Percentiles rank a stretch among this genome's conserved stretches.
phyloP scores from a whole-genome alignment of 2,113 vertebrate species.

The Cyrtonyx montezumae region DNA sequence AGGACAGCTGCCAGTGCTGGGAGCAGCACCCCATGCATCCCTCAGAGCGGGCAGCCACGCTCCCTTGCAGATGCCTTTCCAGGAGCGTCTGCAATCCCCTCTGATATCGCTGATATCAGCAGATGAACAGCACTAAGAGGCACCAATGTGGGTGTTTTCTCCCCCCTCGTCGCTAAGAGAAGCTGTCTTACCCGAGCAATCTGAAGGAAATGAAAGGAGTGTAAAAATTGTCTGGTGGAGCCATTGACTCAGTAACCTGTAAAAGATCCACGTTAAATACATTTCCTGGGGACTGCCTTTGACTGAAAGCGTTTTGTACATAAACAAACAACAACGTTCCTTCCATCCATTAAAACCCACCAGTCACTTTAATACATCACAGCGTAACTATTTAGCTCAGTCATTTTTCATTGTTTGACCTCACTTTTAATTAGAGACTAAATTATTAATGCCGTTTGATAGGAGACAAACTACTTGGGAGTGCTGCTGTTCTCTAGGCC shows the following conservation, averaged over 20 bases:
- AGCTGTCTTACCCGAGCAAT: conserved; percentile 32
- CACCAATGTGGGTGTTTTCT: neutral
- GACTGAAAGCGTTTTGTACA: conserved; percentile 31
- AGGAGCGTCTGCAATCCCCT: neutral
- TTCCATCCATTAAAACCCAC: conserved; percentile 69
- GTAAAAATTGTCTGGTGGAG: conserved; percentile 41
- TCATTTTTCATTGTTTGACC: conserved; percentile 86
- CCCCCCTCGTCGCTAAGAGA: neutral
- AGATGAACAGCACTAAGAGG: conserved; percentile 13
- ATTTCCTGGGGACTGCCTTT: conserved; percentile 48
- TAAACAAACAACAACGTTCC: conserved; percentile 41
- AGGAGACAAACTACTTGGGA: conserved; percentile 76
- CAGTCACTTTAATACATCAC: conserved; percentile 72
- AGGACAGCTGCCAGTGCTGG: neutral
- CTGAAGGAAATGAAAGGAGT: conserved; percentile 48
- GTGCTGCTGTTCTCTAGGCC: conserved; percentile 69
- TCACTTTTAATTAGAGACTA: conserved; percentile 91
- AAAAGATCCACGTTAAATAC: conserved; percentile 64
- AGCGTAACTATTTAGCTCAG: conserved; percentile 73
- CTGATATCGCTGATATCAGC: conserved; percentile 24
- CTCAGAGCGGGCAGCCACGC: neutral
- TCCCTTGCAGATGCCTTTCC: neutral
- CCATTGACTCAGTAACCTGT: conserved; percentile 64
- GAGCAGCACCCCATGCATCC: neutral
- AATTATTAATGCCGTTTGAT: conserved; percentile 86